Conservation (phyloP, 2,888 invertebrate genomes). For the Meteorus cinctellus region DNA sequence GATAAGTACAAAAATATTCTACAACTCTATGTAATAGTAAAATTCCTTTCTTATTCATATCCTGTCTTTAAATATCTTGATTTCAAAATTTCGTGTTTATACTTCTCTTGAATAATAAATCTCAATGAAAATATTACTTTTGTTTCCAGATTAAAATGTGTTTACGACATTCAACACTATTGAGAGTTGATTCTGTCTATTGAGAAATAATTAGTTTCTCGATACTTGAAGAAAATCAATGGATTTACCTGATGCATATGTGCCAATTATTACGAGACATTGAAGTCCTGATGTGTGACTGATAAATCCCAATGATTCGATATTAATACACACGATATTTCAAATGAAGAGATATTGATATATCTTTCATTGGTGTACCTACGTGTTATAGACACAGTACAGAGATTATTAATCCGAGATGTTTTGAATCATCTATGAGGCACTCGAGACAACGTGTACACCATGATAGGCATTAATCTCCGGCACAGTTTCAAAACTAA, state of each 20-base stretch:
- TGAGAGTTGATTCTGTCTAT: not conserved
- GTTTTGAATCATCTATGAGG: not conserved
- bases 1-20: too few species aligned
- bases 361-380: not conserved
- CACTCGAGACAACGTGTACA: conserved; percentile 22
- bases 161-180: too few species aligned
- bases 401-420: not conserved
- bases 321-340: not conserved
- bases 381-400: not conserved
- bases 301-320: not conserved
- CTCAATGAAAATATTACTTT: too few species aligned
- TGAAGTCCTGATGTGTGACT: not conserved
- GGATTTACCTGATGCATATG: too few species aligned
- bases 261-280: not conserved
- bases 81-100: too few species aligned
- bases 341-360: not conserved
- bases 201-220: not conserved
- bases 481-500: conserved; percentile 51
- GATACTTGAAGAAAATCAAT: too few species aligned
- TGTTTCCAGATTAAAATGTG: too few species aligned
- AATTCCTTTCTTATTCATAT: too few species aligned
- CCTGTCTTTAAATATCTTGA: too few species aligned
- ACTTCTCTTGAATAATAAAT: too few species aligned
- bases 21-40: too few species aligned
- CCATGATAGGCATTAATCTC: conserved; percentile 50